Evolutionary conservation across 2,888 invertebrate genomes (phyloP), one percentile per base, ranked within the genome.

Genomic region (Phymatocera aterrima): DNA sequence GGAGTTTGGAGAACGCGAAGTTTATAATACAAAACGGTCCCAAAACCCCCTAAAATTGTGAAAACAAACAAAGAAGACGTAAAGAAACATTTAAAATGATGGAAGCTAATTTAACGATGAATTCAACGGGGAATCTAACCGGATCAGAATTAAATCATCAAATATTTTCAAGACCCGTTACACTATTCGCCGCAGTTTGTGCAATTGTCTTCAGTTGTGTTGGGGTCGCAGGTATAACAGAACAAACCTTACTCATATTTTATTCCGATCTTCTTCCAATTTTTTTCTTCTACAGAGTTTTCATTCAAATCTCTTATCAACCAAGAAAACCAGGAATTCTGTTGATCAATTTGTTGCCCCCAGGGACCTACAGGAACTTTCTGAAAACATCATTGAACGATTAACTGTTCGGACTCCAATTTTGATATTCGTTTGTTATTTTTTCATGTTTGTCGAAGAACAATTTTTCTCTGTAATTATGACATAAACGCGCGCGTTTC

Each of bases 181-280:
- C 96, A 43, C 92, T 96, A 84, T 92, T 95, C 86, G 97, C 96
- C 21, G 96, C 96, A 37, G 92, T 93, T 78, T 96, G 96, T 89
- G 96, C 97, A 48, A 94, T 96, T 84, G 88, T 96, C 78, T 97
- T 97, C 91, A 95, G 95, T 87, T 90, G 95, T 78, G 92, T 97
- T 61, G 97, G 97, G 80, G 94, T 96, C 80, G 91, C 95, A 80
- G 97, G 97, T 97, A 92, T 93, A 93, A 79, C 75, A 21, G 18
- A 48, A 28, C 4, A 12, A 43, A 43, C 12, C 12, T 43, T 43
- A 6, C 6, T 43, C 12, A 12, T 43, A 10, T 6, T 43, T 43
- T 12, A 10, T 43, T 43, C 43, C 1, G 12, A 10, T 43, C 43
- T 43, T 0, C 8, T 43, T 12, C 1, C 43, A 10, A 10, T 43